Conservation (phyloP, 2,888 invertebrate species). For the Asteroscopus sphinx region DNA sequence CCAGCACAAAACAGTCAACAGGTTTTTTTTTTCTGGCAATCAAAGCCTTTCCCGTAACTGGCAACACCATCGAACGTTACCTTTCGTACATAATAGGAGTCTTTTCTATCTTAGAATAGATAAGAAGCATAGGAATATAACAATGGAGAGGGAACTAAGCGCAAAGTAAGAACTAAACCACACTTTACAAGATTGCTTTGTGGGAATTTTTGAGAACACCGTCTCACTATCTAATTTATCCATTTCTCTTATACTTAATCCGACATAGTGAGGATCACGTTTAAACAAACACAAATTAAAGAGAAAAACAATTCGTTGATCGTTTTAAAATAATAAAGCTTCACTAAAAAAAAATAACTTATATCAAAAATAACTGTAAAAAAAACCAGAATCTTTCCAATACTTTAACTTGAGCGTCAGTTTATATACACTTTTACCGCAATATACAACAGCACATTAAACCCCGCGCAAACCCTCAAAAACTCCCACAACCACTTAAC, state of each 20-base stretch:
- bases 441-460: constrained; percentile 43
- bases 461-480: constrained; percentile 37
- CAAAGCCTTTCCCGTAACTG: constrained; percentile 69
- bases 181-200: constrained; percentile 41
- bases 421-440: constrained; percentile 11
- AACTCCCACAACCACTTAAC: constrained; percentile 66
- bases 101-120: constrained; percentile 61
- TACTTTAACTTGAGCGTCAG: not conserved
- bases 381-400: too few species aligned
- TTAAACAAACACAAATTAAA: not conserved
- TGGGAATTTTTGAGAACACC: constrained; percentile 46
- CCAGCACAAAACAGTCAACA: constrained; percentile 61
- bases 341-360: too few species aligned
- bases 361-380: too few species aligned
- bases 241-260: constrained; percentile 33
- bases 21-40: constrained; percentile 53
- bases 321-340: not conserved
- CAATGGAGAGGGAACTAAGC: constrained; percentile 65
- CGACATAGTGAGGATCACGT: constrained; percentile 19
- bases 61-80: constrained; percentile 62
- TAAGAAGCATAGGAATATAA: constrained; percentile 66
- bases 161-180: constrained; percentile 57
- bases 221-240: constrained; percentile 13
- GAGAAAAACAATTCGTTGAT: not conserved
- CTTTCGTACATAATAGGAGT: constrained; percentile 63